Evolutionary conservation across 1,140 invertebrate species (phyloP), one percentile per base, ranked within the genome.

Genomic region (Phthorimaea operculella): DNA sequence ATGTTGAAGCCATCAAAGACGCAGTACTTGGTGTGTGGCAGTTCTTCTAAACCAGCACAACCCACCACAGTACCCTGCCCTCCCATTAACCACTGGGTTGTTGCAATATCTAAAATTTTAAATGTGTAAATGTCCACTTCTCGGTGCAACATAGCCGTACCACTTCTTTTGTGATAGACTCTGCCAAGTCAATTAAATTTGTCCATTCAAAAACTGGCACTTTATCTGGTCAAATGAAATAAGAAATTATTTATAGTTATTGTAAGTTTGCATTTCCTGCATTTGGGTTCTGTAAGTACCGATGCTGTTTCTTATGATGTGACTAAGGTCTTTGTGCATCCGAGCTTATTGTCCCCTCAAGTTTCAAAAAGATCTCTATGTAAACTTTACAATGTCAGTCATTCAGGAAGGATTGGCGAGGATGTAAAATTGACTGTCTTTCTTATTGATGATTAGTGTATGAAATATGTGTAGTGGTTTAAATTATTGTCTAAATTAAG

Each of bases 1-100:
- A 96, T 80, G 90, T 96, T 56, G 92, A 95, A 70, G 94, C 96
- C 54, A 96, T 98, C 69, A 97, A 96, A 88, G 94, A 96, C 72
- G 92, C 94, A 52, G 91, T 97, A 60, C 88, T 97, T 36, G 95
- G 95, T 52, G 94, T 94, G 70, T 96, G 94, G 93, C 92, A 93
- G 76, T 92, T 91, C 70, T 94, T 93, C 80, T 94, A 85, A n/a
- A 61, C 56, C 16, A 42, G 42, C 52, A 62, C 62, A 64, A 52
- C 62, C 65, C 64, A 59, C 66, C 59, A 52, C 61, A 70, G 61
- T 74, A 61, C 68, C 21, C 68, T 77, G 75, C 62, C 68, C 68
- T 64, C 64, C 68, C 60, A 55, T 64, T 55, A 71, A 57, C 66
- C 66, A 66, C 69, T 78, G 74, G 77, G 73, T 76, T 75, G 77